phyloP scores from a whole-genome alignment of 2,113 vertebrate species.

The Osmerus eperlanus region DNA sequence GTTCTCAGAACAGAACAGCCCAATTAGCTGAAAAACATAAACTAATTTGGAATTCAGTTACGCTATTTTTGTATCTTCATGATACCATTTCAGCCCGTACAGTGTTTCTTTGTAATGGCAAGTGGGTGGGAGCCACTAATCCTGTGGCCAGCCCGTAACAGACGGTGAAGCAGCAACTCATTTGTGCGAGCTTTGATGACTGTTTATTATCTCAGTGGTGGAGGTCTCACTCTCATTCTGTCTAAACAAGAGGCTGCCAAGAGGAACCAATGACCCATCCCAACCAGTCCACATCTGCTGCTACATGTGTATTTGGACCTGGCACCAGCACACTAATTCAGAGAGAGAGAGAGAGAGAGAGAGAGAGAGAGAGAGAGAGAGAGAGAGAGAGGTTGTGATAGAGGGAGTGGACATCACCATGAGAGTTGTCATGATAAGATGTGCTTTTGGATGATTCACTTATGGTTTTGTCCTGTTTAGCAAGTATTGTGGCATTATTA shows the following conservation, averaged over 20 bases:
- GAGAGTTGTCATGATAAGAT: not conserved
- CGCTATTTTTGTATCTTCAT: not conserved
- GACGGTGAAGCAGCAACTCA: not conserved
- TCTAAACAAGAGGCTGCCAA: slow-evolving; percentile 18
- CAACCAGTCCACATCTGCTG: slow-evolving; percentile 42
- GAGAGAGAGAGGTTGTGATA: not conserved
- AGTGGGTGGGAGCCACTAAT: no score
- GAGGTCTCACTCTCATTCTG: slow-evolving; percentile 12
- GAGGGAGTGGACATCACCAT: no score
- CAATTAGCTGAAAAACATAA: slow-evolving; percentile 35
- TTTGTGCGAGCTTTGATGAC: slow-evolving; percentile 30
- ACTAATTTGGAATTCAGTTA: not conserved
- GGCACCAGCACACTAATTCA: not conserved
- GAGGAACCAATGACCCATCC: slow-evolving; percentile 34
- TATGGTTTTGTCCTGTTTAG: no score
- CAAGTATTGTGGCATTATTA: no score
- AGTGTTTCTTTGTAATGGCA: no score
- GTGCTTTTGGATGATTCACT: no score
- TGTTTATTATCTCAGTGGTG: slow-evolving; percentile 22
- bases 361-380: not conserved
- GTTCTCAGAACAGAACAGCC: slow-evolving; percentile 19
- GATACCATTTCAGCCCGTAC: not conserved
- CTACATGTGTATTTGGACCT: slow-evolving; percentile 30
- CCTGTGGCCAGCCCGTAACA: no score
- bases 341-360: not conserved